These are phyloP conservation scores for Cephus nigrinus DNA, from an alignment of 2,888 invertebrate genomes.

Conservation along the genomic window DNA sequence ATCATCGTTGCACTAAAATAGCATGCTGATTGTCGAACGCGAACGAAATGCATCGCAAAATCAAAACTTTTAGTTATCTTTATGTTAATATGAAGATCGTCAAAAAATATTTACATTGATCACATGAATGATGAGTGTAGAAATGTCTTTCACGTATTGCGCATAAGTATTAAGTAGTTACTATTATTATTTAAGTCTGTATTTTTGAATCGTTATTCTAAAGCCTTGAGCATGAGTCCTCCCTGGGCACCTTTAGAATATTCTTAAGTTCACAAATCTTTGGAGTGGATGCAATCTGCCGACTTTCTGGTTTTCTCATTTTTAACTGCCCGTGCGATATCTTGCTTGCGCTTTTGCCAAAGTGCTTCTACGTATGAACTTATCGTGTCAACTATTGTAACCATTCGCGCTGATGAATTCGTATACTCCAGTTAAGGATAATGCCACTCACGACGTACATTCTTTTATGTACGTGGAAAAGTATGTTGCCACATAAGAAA, in stretches of 20 bases:
- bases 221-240: conserved; percentile 15
- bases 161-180: background rate
- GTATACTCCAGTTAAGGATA: background rate
- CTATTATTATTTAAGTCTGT: background rate
- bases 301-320: conserved; percentile 52
- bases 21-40: background rate
- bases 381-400: background rate
- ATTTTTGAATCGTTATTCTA: background rate
- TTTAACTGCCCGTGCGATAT: conserved; percentile 15
- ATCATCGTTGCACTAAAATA: background rate
- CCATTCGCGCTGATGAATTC: background rate
- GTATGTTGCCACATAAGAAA: background rate
- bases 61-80: background rate
- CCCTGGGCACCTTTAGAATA: conserved; percentile 13
- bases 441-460: background rate
- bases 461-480: background rate
- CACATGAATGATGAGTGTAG: background rate
- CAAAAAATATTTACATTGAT: background rate
- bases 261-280: conserved; percentile 45
- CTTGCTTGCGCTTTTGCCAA: conserved; percentile 6
- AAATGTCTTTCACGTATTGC: background rate
- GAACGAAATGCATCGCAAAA: background rate
- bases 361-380: conserved; percentile 1
- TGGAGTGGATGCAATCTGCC: conserved; percentile 65
- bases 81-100: background rate